These are phyloP conservation scores for Mallateleia sp. DNA, from an alignment of 2,888 invertebrate genomes.

Conservation along the genomic window DNA sequence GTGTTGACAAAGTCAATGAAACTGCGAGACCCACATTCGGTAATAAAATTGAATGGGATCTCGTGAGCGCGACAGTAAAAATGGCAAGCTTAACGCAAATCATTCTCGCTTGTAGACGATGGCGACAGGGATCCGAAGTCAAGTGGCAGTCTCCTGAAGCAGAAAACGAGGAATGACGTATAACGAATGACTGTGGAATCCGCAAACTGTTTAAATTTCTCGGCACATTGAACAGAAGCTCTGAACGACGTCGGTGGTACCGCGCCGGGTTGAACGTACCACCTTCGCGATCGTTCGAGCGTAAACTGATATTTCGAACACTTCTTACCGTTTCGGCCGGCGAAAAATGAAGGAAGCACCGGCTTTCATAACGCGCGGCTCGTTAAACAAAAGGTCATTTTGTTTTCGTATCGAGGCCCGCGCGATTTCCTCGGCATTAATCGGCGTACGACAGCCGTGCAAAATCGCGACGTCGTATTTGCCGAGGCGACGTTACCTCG, in stretches of 20 bases:
- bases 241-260: conserved; percentile 41
- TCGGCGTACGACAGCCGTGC: neutral
- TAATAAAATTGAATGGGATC: conserved; percentile 51
- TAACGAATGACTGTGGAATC: conserved; percentile 71
- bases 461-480: conserved; percentile 7
- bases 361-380: conserved; percentile 19
- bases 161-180: conserved; percentile 70
- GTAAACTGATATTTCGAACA: conserved; percentile 69
- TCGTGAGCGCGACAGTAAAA: conserved; percentile 54
- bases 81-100: conserved; percentile 64
- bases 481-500: neutral
- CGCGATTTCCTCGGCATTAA: conserved; percentile 1
- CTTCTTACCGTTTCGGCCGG: conserved; percentile 29
- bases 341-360: conserved; percentile 39
- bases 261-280: conserved; percentile 62
- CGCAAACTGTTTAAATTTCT: conserved; percentile 74
- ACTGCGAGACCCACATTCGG: conserved; percentile 50
- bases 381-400: conserved; percentile 37
- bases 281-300: conserved; percentile 49
- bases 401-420: conserved; percentile 8
- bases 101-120: conserved; percentile 58
- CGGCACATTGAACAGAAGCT: conserved; percentile 72
- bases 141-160: conserved; percentile 59
- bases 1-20: conserved; percentile 63
- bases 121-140: conserved; percentile 50